Conservation (phyloP, 2,888 invertebrate genomes). For the Dasysyrphus albostriatus region DNA sequence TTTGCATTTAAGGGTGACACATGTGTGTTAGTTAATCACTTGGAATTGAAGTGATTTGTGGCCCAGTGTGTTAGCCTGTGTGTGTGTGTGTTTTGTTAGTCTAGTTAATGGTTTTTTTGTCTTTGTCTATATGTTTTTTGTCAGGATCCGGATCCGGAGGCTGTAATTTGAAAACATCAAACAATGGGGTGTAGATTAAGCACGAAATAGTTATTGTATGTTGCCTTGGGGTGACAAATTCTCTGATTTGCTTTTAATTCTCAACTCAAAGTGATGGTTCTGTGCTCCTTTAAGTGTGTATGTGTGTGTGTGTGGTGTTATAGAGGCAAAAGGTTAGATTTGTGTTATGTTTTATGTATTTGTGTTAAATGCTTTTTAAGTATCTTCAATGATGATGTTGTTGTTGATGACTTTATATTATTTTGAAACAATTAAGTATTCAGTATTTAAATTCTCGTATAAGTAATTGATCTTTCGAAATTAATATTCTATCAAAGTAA, state of each 20-base stretch:
- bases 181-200: conserved; percentile 71
- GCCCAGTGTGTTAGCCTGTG: conserved; percentile 25
- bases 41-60: conserved; percentile 75
- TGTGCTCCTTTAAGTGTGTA: not conserved
- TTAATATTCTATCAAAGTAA: not conserved
- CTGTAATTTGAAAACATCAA: conserved; percentile 67
- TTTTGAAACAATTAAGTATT: conserved; percentile 16
- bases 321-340: not conserved
- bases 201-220: conserved; percentile 70
- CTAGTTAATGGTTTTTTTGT: conserved; percentile 5
- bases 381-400: conserved; percentile 17
- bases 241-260: conserved; percentile 59
- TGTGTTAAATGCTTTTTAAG: conserved; percentile 33
- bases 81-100: conserved; percentile 28
- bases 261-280: conserved; percentile 23
- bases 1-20: conserved; percentile 63
- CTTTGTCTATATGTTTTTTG: conserved; percentile 1
- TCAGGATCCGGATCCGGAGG: conserved; percentile 44
- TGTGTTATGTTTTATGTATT: not conserved
- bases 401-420: conserved; percentile 8
- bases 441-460: not conserved
- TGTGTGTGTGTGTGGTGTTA: not conserved
- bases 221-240: conserved; percentile 71
- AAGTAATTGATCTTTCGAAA: conserved; percentile 33
- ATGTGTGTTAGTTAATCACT: conserved; percentile 74